Percentiles rank a stretch among this genome's conserved stretches.
Evolutionary conservation across 2,888 invertebrate genomes (phyloP).

Genomic region (Brachycybe producta): DNA sequence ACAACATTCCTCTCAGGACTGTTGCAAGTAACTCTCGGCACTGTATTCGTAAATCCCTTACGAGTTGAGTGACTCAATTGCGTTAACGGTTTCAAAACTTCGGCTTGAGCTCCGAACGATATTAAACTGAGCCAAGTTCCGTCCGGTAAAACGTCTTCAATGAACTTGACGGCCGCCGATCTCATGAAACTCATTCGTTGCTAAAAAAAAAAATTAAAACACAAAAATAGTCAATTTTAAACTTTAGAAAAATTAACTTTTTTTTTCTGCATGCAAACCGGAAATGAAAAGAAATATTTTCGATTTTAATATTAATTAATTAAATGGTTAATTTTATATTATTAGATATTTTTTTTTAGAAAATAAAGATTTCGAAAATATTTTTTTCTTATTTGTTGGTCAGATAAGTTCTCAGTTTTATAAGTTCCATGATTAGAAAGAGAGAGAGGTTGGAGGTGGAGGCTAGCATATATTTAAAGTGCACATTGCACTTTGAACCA

Average conservation of each 20-base stretch:
- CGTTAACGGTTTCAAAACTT: constrained; percentile 8
- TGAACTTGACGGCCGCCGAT: constrained; percentile 46
- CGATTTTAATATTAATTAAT: too few species aligned
- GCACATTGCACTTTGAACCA: too few species aligned
- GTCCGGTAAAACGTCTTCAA: constrained; percentile 41
- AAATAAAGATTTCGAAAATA: too few species aligned
- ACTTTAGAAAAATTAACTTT: too few species aligned
- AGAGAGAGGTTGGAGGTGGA: too few species aligned
- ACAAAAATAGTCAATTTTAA: background rate
- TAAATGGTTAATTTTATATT: too few species aligned
- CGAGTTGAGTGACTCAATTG: constrained; percentile 2
- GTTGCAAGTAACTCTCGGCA: constrained; percentile 23
- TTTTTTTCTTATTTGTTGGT: too few species aligned
- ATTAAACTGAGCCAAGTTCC: constrained; percentile 32
- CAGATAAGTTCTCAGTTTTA: too few species aligned
- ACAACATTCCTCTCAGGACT: constrained; percentile 12
- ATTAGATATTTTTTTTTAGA: too few species aligned
- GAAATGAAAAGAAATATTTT: background rate
- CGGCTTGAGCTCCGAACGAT: constrained; percentile 24
- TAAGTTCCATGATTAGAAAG: too few species aligned
- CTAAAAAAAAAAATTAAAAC: constrained; percentile 1
- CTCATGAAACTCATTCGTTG: constrained; percentile 38
- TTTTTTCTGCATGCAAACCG: background rate
- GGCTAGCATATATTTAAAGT: too few species aligned
- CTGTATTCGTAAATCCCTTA: constrained; percentile 19